These are phyloP conservation scores for Odobenus rosmarus DNA, from an alignment of 2,113 vertebrate genomes.

Conservation along the genomic window DNA sequence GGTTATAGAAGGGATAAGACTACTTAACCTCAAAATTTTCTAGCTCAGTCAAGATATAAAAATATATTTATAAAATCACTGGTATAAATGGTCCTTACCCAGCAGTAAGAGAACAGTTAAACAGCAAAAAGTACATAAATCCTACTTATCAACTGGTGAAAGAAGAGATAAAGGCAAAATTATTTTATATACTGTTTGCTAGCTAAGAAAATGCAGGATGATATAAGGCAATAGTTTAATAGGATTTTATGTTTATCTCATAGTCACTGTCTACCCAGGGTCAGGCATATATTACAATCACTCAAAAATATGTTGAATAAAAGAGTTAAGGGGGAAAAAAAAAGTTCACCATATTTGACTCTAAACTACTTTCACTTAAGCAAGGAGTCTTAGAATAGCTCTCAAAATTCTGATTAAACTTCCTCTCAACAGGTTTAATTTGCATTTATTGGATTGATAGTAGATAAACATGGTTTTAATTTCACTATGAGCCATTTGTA, in stretches of 20 bases:
- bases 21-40: slow-evolving; percentile 31
- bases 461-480: slow-evolving; percentile 7
- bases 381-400: slow-evolving; percentile 20
- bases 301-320: background rate
- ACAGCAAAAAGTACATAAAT: slow-evolving; percentile 36
- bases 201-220: background rate
- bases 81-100: slow-evolving; percentile 27
- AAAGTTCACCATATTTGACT: background rate
- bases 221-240: background rate
- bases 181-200: background rate
- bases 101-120: slow-evolving; percentile 59
- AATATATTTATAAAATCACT: slow-evolving; percentile 25
- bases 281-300: slow-evolving; percentile 7
- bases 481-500: slow-evolving; percentile 24
- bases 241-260: slow-evolving; percentile 30
- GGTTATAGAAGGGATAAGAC: background rate
- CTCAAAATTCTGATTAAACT: slow-evolving; percentile 55
- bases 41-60: slow-evolving; percentile 23
- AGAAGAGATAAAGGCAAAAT: background rate
- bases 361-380: slow-evolving; percentile 30
- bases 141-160: slow-evolving; percentile 22
- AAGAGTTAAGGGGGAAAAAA: background rate
- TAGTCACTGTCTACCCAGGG: background rate
- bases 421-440: slow-evolving; percentile 39
- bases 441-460: background rate